phyloP scores from a whole-genome alignment of 1,140 invertebrate genomes.

The Hydropsyche tenuis region DNA sequence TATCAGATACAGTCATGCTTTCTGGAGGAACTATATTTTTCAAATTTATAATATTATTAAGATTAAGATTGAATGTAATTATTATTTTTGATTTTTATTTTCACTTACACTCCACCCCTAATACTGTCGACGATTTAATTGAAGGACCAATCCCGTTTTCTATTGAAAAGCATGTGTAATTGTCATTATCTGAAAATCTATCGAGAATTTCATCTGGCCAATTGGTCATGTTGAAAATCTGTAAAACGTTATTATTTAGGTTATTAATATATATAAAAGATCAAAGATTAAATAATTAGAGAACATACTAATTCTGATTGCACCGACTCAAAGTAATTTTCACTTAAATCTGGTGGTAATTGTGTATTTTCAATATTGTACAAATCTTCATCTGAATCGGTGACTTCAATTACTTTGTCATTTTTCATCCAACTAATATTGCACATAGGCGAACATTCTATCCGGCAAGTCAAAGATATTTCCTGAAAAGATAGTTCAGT shows the following conservation, averaged over 20 bases:
- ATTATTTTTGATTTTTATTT: neutral
- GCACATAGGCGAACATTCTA: conserved; percentile 88
- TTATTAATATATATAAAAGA: conserved; percentile 6
- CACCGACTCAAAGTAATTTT: conserved; percentile 86
- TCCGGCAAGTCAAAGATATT: conserved; percentile 77
- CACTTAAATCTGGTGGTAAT: conserved; percentile 70
- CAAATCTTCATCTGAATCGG: conserved; percentile 63
- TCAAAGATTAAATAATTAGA: neutral
- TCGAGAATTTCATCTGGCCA: conserved; percentile 81
- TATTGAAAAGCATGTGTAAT: conserved; percentile 83
- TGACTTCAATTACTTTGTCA: conserved; percentile 60
- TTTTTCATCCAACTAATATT: conserved; percentile 84
- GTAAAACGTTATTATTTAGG: conserved; percentile 32
- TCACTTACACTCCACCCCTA: conserved; percentile 87
- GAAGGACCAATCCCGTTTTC: conserved; percentile 74
- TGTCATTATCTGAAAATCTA: conserved; percentile 75
- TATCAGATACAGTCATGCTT: conserved; percentile 77
- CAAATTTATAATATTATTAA: conserved; percentile 16
- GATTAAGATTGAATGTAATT: neutral
- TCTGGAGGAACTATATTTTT: conserved; percentile 79
- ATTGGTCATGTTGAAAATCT: conserved; percentile 78
- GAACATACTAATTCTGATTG: conserved; percentile 78
- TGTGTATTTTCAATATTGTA: conserved; percentile 73
- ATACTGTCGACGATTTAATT: conserved; percentile 79
- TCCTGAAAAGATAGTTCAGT: conserved; percentile 35